A percentile compares a stretch with the other conserved stretches of the same genome.
Conservation (phyloP, 1,140 invertebrate genomes). For the Monochamus saltuarius region DNA sequence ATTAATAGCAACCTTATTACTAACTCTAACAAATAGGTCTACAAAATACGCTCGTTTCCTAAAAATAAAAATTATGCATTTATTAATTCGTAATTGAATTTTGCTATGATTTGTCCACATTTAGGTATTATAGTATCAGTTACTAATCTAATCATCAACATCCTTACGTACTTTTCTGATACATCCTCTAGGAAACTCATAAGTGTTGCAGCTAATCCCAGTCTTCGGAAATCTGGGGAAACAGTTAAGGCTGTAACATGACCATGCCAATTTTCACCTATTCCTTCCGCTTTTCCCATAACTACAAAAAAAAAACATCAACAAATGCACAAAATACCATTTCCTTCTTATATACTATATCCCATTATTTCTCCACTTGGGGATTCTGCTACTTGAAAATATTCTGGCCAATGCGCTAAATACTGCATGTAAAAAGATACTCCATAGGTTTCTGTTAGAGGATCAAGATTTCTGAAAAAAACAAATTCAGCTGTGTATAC, state of each 20-base stretch:
- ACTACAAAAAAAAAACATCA: conserved; percentile 60
- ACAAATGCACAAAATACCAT: not conserved
- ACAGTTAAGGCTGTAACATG: conserved; percentile 98
- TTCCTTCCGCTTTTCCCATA: conserved; percentile 98
- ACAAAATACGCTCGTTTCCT: conserved; percentile 97
- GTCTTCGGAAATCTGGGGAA: conserved; percentile 87
- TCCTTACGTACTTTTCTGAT: conserved; percentile 88
- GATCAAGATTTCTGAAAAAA: conserved; percentile 87
- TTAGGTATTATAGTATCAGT: no score
- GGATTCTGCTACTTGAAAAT: conserved; percentile 95
- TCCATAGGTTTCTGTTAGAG: conserved; percentile 96
- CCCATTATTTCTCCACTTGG: conserved; percentile 96
- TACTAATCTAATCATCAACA: no score
- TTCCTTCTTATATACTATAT: conserved; percentile 78
- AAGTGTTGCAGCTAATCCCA: conserved; percentile 90
- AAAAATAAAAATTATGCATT: no score
- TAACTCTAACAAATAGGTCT: conserved; percentile 97
- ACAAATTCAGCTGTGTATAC: not conserved
- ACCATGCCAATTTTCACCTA: conserved; percentile 95
- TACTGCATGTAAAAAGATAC: conserved; percentile 98
- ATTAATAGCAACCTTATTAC: conserved; percentile 94
- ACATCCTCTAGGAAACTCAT: conserved; percentile 95
- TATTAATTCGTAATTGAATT: no score
- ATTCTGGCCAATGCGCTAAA: conserved; percentile 98
- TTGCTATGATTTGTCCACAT: no score